These are phyloP conservation scores for Oreochromis aureus DNA, from an alignment of 2,113 vertebrate genomes.

Conservation along the genomic window DNA sequence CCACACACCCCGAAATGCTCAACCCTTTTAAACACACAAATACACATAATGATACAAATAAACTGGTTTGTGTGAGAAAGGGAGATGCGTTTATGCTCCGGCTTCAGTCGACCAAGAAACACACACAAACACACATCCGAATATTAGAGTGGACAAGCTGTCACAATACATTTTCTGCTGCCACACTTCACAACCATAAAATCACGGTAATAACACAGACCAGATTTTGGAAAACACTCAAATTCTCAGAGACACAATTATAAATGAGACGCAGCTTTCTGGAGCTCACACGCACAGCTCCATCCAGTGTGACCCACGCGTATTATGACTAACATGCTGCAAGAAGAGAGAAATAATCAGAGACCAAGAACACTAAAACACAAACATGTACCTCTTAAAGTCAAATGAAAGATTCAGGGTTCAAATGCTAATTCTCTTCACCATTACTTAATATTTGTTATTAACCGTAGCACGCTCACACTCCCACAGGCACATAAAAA, in stretches of 20 bases:
- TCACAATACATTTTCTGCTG: conserved; percentile 32
- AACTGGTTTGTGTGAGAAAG: not conserved
- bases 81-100: not conserved
- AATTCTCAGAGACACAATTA: not conserved
- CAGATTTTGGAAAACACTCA: not conserved
- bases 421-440: not conserved
- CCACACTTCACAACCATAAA: conserved; percentile 28
- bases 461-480: not conserved
- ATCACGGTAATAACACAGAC: conserved; percentile 12
- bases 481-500: not conserved
- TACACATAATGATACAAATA: conserved; percentile 8
- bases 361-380: not conserved
- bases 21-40: not conserved
- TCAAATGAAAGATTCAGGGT: not conserved
- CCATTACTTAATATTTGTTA: not conserved
- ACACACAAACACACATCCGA: not conserved
- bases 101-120: not conserved
- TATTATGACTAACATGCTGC: not conserved
- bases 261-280: conserved; percentile 14
- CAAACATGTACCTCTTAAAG: not conserved
- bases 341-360: not conserved
- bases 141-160: conserved; percentile 44
- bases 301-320: not conserved
- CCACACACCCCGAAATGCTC: not conserved
- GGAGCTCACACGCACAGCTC: not conserved